Conservation (phyloP, 2,888 invertebrate species). For the Harpalus rubripes region DNA sequence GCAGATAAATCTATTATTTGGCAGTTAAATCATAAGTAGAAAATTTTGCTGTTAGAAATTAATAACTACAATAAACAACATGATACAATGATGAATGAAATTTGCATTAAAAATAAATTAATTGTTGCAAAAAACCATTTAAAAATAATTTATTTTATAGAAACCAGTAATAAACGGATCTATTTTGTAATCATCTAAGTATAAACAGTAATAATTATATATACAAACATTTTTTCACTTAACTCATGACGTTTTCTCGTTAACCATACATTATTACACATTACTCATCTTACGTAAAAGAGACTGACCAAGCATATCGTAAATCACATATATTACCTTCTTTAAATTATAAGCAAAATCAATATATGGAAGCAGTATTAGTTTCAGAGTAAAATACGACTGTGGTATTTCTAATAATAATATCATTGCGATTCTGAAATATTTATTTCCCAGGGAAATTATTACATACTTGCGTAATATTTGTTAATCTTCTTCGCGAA, state of each 20-base stretch:
- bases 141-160: neutral
- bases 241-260: neutral
- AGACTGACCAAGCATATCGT: neutral
- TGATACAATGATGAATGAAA: too few relatives aligned
- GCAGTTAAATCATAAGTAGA: too few relatives aligned
- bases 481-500: neutral
- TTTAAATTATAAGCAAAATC: neutral
- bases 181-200: neutral
- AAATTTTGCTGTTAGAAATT: too few relatives aligned
- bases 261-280: neutral
- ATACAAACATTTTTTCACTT: neutral
- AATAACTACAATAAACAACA: too few relatives aligned
- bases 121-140: neutral
- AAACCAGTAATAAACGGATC: neutral
- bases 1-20: too few relatives aligned
- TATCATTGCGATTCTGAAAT: conserved; percentile 2
- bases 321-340: conserved; percentile 24
- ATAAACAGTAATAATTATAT: neutral
- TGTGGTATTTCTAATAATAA: conserved; percentile 46
- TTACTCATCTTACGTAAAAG: neutral
- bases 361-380: conserved; percentile 13
- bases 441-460: conserved; percentile 16
- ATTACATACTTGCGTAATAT: conserved; percentile 19
- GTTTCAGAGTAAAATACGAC: neutral
- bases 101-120: too few relatives aligned